phyloP scores from a whole-genome alignment of 2,888 invertebrate genomes.

The Pseudoips prasinana region DNA sequence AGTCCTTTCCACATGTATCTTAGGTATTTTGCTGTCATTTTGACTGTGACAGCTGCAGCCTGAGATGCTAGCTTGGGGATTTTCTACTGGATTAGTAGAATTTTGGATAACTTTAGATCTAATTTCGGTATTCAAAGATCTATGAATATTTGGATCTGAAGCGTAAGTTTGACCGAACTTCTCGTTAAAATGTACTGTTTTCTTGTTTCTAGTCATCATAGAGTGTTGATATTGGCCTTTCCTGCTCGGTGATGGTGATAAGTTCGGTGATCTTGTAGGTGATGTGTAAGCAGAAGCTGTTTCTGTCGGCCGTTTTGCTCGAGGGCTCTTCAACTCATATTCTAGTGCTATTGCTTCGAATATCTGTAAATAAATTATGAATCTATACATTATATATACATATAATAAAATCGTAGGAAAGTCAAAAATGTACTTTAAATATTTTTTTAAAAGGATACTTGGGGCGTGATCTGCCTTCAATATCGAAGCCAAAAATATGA shows the following conservation, averaged over 20 bases:
- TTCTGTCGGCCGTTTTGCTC: conserved; percentile 39
- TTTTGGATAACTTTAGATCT: conserved; percentile 14
- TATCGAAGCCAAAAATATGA: too few relatives aligned
- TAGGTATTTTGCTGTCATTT: conserved; percentile 30
- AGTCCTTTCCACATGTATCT: conserved; percentile 40
- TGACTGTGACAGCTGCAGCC: conserved; percentile 38
- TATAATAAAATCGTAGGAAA: too few relatives aligned
- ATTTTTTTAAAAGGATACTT: too few relatives aligned
- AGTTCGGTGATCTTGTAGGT: conserved; percentile 55
- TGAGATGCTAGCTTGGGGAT: conserved; percentile 37
- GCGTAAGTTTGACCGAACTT: conserved; percentile 52
- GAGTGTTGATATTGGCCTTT: conserved; percentile 67
- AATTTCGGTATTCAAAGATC: conserved; percentile 26
- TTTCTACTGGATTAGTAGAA: conserved; percentile 36
- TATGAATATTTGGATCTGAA: conserved; percentile 66
- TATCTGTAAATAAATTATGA: conserved; percentile 46
- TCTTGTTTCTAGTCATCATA: conserved; percentile 55
- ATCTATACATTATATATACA: background rate
- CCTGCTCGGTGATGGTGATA: conserved; percentile 53
- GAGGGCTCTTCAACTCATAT: conserved; percentile 62
- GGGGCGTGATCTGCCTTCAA: too few relatives aligned
- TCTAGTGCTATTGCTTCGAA: conserved; percentile 74
- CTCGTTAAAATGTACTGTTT: conserved; percentile 51
- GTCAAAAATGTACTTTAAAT: too few relatives aligned
- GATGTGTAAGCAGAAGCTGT: conserved; percentile 55